Conservation (phyloP, 2,888 invertebrate genomes). For the Spisula subtruncata region DNA sequence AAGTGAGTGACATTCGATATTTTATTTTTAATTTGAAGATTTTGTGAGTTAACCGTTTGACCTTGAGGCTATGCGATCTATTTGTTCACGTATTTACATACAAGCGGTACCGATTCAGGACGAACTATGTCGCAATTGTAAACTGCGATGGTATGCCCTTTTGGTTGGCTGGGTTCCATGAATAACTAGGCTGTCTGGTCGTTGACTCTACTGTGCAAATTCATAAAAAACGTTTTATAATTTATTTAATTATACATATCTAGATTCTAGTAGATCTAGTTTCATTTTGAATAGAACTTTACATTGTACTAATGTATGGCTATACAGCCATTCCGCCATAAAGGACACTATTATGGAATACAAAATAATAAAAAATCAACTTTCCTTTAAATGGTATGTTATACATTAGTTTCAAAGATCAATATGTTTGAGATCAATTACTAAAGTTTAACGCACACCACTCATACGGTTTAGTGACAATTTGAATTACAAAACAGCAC, state of each 20-base stretch:
- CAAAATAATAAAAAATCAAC: background rate
- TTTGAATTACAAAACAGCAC: background rate
- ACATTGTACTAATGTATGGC: too few species aligned
- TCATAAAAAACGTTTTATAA: background rate
- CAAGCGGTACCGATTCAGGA: background rate
- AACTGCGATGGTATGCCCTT: background rate
- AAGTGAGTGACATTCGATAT: slow-evolving; percentile 63
- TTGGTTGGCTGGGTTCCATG: background rate
- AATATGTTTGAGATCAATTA: background rate
- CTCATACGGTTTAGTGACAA: background rate
- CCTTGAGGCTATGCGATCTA: too few species aligned
- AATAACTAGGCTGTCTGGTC: background rate
- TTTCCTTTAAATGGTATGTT: background rate
- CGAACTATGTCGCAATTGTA: background rate
- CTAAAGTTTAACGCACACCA: background rate
- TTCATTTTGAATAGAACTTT: too few species aligned
- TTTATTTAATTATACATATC: too few species aligned
- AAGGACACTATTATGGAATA: background rate
- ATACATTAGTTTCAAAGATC: background rate
- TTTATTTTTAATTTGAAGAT: background rate
- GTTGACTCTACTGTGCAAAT: background rate
- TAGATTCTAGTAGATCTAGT: too few species aligned
- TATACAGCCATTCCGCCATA: slow-evolving; percentile 1
- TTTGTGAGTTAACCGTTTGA: slow-evolving; percentile 36
- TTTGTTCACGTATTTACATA: too few species aligned